Evolutionary conservation across 2,888 invertebrate genomes (phyloP).

Genomic region (Caenorhabditis virilis): DNA sequence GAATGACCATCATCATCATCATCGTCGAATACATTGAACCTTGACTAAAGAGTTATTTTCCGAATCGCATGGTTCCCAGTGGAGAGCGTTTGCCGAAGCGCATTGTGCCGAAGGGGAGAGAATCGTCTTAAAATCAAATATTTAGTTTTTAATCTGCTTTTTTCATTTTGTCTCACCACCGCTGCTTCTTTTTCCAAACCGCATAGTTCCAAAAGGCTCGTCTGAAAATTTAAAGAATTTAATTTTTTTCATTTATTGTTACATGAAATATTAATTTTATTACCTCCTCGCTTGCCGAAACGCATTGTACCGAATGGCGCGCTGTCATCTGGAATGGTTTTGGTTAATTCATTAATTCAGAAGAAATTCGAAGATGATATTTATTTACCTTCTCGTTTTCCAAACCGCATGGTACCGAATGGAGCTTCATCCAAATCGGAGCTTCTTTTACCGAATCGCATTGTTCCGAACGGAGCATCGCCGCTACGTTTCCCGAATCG

Average conservation of each 20-base stretch:
- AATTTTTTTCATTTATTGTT: constrained; percentile 34
- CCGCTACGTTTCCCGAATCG: constrained; percentile 29
- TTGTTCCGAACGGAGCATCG: constrained; percentile 38
- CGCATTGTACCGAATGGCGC: constrained; percentile 46
- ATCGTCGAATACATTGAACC: too few relatives aligned
- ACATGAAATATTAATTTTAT: constrained; percentile 34
- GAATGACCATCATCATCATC: not conserved
- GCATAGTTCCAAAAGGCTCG: constrained; percentile 33
- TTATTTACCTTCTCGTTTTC: constrained; percentile 26
- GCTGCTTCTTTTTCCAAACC: constrained; percentile 40
- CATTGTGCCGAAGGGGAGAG: constrained; percentile 24
- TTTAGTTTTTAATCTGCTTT: not conserved
- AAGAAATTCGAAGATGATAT: too few relatives aligned
- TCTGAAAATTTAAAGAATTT: constrained; percentile 2
- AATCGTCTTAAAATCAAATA: constrained; percentile 3
- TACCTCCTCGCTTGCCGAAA: constrained; percentile 37
- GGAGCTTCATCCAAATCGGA: constrained; percentile 19
- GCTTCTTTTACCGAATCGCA: constrained; percentile 52
- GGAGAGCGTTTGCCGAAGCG: constrained; percentile 42
- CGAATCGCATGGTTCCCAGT: constrained; percentile 57
- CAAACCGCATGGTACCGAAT: constrained; percentile 36
- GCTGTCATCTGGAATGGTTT: too few relatives aligned
- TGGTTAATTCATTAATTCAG: too few relatives aligned
- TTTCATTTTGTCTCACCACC: constrained; percentile 7
- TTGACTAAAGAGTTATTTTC: constrained; percentile 20